Percentiles rank a stretch among this genome's conserved stretches.
Conservation (phyloP, 1,140 invertebrate genomes). For the Druon quercuslanigerum region DNA sequence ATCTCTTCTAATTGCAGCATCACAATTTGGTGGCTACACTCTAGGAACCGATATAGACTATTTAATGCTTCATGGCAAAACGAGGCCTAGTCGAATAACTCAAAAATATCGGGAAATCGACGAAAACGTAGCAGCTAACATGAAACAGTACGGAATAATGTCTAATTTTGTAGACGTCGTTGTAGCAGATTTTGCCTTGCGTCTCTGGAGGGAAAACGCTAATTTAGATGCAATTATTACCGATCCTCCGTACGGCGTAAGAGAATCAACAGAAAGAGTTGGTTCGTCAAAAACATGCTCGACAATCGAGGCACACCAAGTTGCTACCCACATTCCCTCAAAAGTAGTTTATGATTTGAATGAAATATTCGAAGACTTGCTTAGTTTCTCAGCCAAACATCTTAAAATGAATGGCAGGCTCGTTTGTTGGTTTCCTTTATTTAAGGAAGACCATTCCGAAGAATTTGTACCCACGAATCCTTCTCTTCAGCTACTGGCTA, state of each 20-base stretch:
- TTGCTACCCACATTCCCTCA: constrained; percentile 86
- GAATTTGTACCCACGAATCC: constrained; percentile 86
- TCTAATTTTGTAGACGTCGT: constrained; percentile 90
- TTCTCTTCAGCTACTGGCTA: constrained; percentile 85
- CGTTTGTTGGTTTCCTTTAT: constrained; percentile 95
- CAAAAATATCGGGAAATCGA: constrained; percentile 87
- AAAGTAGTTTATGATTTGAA: constrained; percentile 90
- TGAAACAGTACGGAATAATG: constrained; percentile 88
- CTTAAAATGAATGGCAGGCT: constrained; percentile 85
- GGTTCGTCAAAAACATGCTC: constrained; percentile 81
- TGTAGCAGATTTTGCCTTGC: constrained; percentile 91
- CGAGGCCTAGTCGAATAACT: constrained; percentile 85
- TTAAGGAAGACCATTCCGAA: constrained; percentile 85
- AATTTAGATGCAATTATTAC: constrained; percentile 93
- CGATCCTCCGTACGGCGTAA: constrained; percentile 96
- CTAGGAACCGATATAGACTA: constrained; percentile 96
- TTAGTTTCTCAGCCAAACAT: constrained; percentile 87
- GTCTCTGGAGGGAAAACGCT: constrained; percentile 84
- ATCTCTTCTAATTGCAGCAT: constrained; percentile 92
- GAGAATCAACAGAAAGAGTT: constrained; percentile 92
- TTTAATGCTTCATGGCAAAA: constrained; percentile 92
- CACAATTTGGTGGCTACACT: constrained; percentile 93
- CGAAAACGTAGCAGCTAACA: constrained; percentile 90
- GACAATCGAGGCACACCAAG: constrained; percentile 79
- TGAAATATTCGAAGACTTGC: constrained; percentile 88